These are phyloP conservation scores for Chaetorhynchus papuensis DNA, from an alignment of 2,113 vertebrate species.

Conservation along the genomic window DNA sequence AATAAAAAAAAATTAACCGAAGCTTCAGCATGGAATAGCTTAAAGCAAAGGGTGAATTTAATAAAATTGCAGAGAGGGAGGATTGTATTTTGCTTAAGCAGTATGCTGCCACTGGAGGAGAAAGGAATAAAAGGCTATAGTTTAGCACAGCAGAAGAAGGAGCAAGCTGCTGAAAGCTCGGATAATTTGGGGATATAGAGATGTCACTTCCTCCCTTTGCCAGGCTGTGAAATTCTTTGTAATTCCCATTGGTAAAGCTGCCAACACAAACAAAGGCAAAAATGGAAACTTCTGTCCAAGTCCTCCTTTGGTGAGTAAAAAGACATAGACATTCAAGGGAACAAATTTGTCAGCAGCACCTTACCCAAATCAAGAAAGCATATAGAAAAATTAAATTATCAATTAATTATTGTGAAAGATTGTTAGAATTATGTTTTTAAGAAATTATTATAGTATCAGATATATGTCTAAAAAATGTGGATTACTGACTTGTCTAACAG, in stretches of 20 bases:
- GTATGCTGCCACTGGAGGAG: not conserved
- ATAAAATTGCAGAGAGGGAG: not conserved
- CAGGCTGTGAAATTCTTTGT: slow-evolving; percentile 53
- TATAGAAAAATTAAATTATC: not conserved
- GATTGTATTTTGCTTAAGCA: not conserved
- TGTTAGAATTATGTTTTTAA: not conserved
- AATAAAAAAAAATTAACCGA: not conserved
- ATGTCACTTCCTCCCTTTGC: slow-evolving; percentile 52
- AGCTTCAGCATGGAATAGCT: not conserved
- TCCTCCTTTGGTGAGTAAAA: not conserved
- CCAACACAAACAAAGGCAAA: slow-evolving; percentile 33
- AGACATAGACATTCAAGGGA: not conserved
- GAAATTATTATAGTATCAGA: not conserved
- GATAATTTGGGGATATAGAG: slow-evolving; percentile 33
- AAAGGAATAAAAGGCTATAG: not conserved
- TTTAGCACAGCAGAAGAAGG: not conserved
- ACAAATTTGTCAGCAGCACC: not conserved
- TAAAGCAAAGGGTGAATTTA: not conserved
- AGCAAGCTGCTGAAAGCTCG: slow-evolving; percentile 40
- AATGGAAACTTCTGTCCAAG: not conserved
- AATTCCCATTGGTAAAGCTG: slow-evolving; percentile 51
- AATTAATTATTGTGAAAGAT: not conserved
- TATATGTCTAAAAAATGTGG: not conserved
- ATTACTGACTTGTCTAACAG: not conserved
- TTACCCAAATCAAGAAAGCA: not conserved